phyloP scores from a whole-genome alignment of 1,140 invertebrate species.

The Mylabris phalerata region DNA sequence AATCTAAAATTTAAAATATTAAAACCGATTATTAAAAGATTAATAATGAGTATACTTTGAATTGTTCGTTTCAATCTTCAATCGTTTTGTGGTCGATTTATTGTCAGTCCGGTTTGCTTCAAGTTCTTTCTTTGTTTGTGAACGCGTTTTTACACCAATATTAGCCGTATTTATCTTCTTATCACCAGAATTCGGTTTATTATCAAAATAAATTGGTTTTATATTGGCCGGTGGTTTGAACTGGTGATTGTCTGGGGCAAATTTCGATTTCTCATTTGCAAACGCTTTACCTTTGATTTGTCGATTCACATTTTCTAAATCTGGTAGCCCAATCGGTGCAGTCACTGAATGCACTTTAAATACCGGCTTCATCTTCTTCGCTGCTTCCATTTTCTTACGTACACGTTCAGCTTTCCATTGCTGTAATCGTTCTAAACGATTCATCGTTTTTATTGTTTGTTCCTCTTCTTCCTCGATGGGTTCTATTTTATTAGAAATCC shows the following conservation, averaged over 20 bases:
- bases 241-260: conserved; percentile 24
- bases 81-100: too few relatives aligned
- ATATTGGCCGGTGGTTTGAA: conserved; percentile 24
- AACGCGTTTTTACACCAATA: too few relatives aligned
- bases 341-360: conserved; percentile 27
- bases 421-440: conserved; percentile 20
- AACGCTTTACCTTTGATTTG: conserved; percentile 23
- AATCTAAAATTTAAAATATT: too few relatives aligned
- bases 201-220: conserved; percentile 15
- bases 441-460: not conserved
- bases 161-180: not conserved
- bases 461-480: not conserved
- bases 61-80: too few relatives aligned
- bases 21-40: too few relatives aligned
- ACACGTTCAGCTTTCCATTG: conserved; percentile 27
- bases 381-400: conserved; percentile 15
- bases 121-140: too few relatives aligned
- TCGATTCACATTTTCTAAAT: conserved; percentile 20
- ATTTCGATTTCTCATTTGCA: conserved; percentile 4
- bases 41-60: too few relatives aligned
- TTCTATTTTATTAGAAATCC: not conserved
- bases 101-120: too few relatives aligned
- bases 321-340: conserved; percentile 1
- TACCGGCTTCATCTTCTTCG: conserved; percentile 22
- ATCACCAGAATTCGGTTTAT: not conserved